These are phyloP conservation scores for Campoletis raptor DNA, from an alignment of 2,888 invertebrate genomes.

Conservation along the genomic window DNA sequence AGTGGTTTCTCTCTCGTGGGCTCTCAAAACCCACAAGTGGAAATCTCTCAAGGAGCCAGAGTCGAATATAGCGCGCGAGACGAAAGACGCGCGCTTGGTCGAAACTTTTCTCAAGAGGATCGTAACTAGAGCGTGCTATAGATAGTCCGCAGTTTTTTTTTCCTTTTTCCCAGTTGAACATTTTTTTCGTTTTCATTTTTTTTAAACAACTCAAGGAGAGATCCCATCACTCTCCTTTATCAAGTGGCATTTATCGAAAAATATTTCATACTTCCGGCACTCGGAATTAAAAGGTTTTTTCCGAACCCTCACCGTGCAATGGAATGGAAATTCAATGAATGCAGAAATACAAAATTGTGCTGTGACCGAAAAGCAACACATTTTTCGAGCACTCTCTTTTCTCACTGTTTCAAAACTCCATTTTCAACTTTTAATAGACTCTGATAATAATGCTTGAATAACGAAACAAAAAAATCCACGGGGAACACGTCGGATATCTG, in stretches of 20 bases:
- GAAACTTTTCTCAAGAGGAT: slow-evolving; percentile 66
- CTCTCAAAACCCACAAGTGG: slow-evolving; percentile 66
- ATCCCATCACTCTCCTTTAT: neutral
- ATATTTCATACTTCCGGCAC: slow-evolving; percentile 24
- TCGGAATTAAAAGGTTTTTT: slow-evolving; percentile 22
- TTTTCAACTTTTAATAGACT: neutral
- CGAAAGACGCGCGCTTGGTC: slow-evolving; percentile 40
- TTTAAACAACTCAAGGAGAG: neutral
- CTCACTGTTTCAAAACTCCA: neutral
- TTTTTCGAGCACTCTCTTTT: slow-evolving; percentile 1
- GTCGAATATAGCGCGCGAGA: slow-evolving; percentile 53
- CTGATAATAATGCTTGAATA: neutral
- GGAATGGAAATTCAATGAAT: slow-evolving; percentile 14
- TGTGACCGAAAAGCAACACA: neutral
- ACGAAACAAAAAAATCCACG: neutral
- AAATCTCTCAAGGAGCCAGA: slow-evolving; percentile 64
- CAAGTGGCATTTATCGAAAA: slow-evolving; percentile 33
- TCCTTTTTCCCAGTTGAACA: neutral
- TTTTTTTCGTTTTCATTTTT: slow-evolving; percentile 1
- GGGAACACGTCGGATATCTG: too few species aligned
- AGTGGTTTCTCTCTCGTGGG: slow-evolving; percentile 44
- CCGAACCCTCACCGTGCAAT: neutral
- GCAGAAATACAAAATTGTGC: neutral
- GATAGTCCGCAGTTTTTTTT: slow-evolving; percentile 14
- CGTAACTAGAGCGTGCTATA: slow-evolving; percentile 51